Base-by-base conservation (phyloP, 2,888 invertebrate species). In the Apotomis betuletana region DNA sequence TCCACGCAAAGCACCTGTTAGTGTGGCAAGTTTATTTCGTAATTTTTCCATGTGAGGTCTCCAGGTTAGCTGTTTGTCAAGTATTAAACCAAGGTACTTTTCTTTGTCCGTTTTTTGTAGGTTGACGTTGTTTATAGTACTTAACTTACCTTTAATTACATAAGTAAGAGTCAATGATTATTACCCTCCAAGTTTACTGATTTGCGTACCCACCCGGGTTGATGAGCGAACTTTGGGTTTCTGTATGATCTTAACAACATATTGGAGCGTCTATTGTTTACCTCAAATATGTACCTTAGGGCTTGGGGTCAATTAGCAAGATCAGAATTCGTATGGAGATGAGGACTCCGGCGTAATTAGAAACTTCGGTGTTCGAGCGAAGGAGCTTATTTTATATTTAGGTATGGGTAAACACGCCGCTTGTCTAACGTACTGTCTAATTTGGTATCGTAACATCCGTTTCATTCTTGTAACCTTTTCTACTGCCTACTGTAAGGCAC, bases 201-300 rank as follows among this genome's bases (percentile, higher is more conserved):
- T 55, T 55, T 55, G 64, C 64, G 41, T 64, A 44, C 41, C 55
- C 67, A 46, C 13, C 12, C 13, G 27, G 57, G 46, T 9, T 36
- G 36, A 38, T 52, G 5, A 13, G 55, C 57, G 38, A 46, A 46
- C 57, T 57, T 67, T 36, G 13, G 51, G 58, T 51, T 67, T 58
- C 36, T 36, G 46, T 54, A 54, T 27, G 60, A 46, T 69, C 55
- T 57, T 57, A 69, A 62, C 54, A 55, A 63, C 60, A 36, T 61
- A 68, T 61, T 57, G 61, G 55, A 57, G 49, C 55, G 57, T 57
- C 55, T 54, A 41, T n/a, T 61, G 55, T 62, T 69, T 69, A 69
- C 62, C 62, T 62, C 62, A 57, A 69, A 62, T 57, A 69, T 69
- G 55, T 62, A 69, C 0, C 46, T 57, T 38, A 51, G 69, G 69